Base-by-base conservation (phyloP, 2,797 vertebrate species). In the Halcyon chelicuti region DNA sequence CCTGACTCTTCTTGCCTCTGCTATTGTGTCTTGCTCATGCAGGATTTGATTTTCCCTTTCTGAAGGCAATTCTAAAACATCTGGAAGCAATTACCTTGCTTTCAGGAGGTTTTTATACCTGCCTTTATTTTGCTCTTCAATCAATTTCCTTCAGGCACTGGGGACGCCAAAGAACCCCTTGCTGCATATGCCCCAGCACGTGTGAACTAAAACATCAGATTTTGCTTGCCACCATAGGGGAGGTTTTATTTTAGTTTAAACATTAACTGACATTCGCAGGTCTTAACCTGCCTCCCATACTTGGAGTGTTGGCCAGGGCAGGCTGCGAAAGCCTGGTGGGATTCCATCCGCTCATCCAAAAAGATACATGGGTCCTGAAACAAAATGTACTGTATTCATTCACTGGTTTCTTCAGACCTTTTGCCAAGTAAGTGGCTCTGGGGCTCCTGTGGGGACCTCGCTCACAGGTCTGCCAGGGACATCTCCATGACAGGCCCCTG, bases 1-100 rank as follows among this genome's bases (percentile, higher is more conserved):
- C 73, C 73, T 78, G n/a, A n/a, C 57, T 72, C 60, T 76, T 73
- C 39, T 82, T 81, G 54, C 22, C 47, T 94, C 54, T 65, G 11
- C 63, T 76, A 13, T 77, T 84, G 73, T 79, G 63, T 46, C 61
- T 74, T 86, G 20, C 63, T 82, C 3, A 0, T 37, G 25, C 28
- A 79, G 62, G 31, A 42, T 78, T 84, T 87, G 46, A 82, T 66
- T 88, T 62, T 70, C 66, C 55, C 33, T 82, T 91, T 92, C 87
- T 94, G 65, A 78, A 87, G 55, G 73, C 47, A 85, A 57, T 87
- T 95, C 74, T 42, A 68, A 94, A 94, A 94, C 88, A 96, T 80
- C 81, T 95, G 94, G 86, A 91, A 89, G 66, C 57, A 82, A 91
- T 96, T 88, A 75, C 22, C 23, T 78, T 74, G 77, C 66, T 91